Evolutionary conservation across 37 sponge, comb jelly and placozoan species (phyloP), one percentile per base, ranked within the genome.

Genomic region (Geodia barretti): DNA sequence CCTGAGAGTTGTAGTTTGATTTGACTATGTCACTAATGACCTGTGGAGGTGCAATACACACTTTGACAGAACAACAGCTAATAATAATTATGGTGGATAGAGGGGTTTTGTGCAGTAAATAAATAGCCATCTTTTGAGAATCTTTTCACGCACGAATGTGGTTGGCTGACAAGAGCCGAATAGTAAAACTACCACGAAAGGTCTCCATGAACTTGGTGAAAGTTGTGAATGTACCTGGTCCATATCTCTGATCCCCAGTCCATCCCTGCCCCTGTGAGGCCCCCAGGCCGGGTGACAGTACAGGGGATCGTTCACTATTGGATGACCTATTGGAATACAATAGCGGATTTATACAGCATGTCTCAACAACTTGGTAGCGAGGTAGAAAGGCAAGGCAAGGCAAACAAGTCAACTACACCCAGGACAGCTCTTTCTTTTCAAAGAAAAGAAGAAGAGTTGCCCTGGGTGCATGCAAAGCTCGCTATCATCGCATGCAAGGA

Each of bases 231-330:
- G 4, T 23, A 91, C 87, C 41, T 72, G 8, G 4, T 70, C 83
- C 68, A 82, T 65, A 62, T 76, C 23, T 17, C 58, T 73, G 19
- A 59, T 36, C 19, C 74, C 83, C 63, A 77, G 31, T 17, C 89
- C 89, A 34, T 31, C 25, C n/a, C 37, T 47, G 14, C 89, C 89
- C 28, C 61, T 81, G 29, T 37, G 37, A 7, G 63, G 63, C 21
- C 82, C 80, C 97, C 97, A 97, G 20, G 92, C 92, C 21, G 67
- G 78, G 64, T 92, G 88, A 68, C 92, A 90, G 65, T 97, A 97
- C 39, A 97, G 41, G 0, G 98, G 98, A 77, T 97, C 98, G 72
- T 92, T 92, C 39, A 95, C 71, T 61, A 97, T 95, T 26, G 98
- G 98, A 58, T 86, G 68, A 19, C 97, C 97, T 95, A 47, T 14